Percentiles rank a stretch among this genome's conserved stretches.
Evolutionary conservation across 2,797 vertebrate genomes (phyloP).

Genomic region (Hirundo rustica): DNA sequence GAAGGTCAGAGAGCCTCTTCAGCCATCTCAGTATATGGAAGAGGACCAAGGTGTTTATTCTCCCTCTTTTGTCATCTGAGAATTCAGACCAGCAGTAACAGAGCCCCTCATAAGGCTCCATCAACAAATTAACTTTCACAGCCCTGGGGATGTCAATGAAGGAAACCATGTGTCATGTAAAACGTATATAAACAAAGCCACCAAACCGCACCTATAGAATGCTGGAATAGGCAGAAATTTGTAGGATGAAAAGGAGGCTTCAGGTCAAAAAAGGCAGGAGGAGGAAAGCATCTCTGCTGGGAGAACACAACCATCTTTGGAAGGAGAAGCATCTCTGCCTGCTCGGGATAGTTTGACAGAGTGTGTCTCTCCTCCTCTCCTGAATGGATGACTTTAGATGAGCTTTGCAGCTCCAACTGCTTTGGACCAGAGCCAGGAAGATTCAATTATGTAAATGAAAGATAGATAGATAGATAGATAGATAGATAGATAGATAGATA

Average conservation of each 20-base stretch:
- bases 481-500: neutral
- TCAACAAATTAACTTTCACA: neutral
- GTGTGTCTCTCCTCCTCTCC: neutral
- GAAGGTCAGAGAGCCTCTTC: neutral
- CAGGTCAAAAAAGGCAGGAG: neutral
- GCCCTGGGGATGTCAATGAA: neutral
- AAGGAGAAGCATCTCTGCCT: neutral
- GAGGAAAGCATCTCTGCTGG: neutral
- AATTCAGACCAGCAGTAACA: neutral
- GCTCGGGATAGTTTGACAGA: fast-evolving
- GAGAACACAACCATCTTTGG: neutral
- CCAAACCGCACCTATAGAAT: neutral
- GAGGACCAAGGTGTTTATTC: neutral
- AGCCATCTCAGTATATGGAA: neutral
- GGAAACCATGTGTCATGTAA: no score
- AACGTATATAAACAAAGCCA: neutral
- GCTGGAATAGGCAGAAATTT: neutral
- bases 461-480: neutral
- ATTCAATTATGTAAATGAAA: no score
- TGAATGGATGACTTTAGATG: neutral
- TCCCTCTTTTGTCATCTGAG: neutral
- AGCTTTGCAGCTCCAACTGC: neutral
- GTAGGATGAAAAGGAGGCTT: no score
- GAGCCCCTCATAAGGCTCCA: neutral
- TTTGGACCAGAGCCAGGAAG: neutral